Conservation (phyloP, 2,888 invertebrate genomes). For the Sphecodes monilicornis region DNA sequence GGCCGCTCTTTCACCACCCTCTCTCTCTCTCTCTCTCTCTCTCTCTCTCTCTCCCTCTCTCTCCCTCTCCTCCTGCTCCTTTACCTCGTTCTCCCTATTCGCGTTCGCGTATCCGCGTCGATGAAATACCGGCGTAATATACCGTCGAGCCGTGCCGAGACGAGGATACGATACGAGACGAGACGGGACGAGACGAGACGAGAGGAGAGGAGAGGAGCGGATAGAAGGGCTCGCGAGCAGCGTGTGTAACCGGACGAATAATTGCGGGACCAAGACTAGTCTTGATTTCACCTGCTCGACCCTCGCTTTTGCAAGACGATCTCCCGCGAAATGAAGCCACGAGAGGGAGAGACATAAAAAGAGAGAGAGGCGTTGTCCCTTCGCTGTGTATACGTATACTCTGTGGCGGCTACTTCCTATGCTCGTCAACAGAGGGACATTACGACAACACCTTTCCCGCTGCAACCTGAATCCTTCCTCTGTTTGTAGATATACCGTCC, state of each 20-base stretch:
- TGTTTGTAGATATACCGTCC: too few species aligned
- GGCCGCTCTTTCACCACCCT: not conserved
- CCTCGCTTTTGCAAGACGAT: conserved; percentile 26
- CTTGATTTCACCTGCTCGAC: conserved; percentile 13
- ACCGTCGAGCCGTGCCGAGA: conserved; percentile 5
- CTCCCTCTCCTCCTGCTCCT: not conserved
- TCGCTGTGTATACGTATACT: too few species aligned
- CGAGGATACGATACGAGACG: not conserved
- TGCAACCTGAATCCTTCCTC: too few species aligned
- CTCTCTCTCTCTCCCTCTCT: not conserved
- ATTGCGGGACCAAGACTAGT: conserved; percentile 34
- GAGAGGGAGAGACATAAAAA: not conserved
- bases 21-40: not conserved
- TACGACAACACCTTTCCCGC: too few species aligned
- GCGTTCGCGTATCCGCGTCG: conserved; percentile 14
- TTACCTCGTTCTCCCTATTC: not conserved
- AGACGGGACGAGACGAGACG: not conserved
- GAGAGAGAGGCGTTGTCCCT: not conserved
- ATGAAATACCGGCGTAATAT: conserved; percentile 45
- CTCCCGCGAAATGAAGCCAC: conserved; percentile 27
- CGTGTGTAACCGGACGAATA: conserved; percentile 42
- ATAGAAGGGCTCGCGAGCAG: not conserved
- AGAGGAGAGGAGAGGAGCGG: not conserved
- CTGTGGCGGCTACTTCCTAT: too few species aligned
- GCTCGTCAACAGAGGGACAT: too few species aligned